Evolutionary conservation across 2,797 vertebrate species (phyloP), one percentile per base, ranked within the genome.

Genomic region (Lophius americanus): DNA sequence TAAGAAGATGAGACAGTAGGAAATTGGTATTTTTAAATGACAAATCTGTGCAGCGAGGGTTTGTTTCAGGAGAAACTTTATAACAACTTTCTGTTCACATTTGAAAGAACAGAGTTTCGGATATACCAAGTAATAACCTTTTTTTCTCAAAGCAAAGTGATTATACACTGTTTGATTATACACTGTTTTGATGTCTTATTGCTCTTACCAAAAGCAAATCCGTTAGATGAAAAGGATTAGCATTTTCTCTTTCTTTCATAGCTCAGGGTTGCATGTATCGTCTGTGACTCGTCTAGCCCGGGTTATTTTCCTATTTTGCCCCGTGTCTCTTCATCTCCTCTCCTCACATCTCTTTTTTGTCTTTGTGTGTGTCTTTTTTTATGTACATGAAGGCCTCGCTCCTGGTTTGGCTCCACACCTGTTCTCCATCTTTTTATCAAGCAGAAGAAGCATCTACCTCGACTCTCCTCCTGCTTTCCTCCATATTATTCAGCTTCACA

Each of bases 51-150:
- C 41, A 50, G 42, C 1, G 1, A 63, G 57, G 33, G 49, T 70
- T 73, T 5, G 13, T 33, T 64, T 68, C 43, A 50, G 54, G 38
- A 60, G 33, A 47, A 35, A 36, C 41, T 59, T 61, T 64, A 7
- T 5, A 50, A 50, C 8, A 8, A 51, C 14, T 43, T 59, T 63
- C 54, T 47, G 44, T 51, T 70, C 46, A 49, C 48, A 56, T 75
- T 46, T 60, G 43, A 60, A 73, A 47, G 38, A 65, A 62, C 14
- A 49, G 57, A 68, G 58, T 14, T 11, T 68, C 66, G 13, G 51
- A 53, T 70, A 66, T 60, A 66, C 74, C 49, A 64, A 59, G 55
- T 51, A 54, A 35, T 81, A 57, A 73, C 60, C 74, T 77, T 75
- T 23, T 23, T 23, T 82, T 69, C 70, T 61, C 36, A 66, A 47